Base-by-base conservation (phyloP, 2,113 vertebrate species). In the Alexandromys fortis region DNA sequence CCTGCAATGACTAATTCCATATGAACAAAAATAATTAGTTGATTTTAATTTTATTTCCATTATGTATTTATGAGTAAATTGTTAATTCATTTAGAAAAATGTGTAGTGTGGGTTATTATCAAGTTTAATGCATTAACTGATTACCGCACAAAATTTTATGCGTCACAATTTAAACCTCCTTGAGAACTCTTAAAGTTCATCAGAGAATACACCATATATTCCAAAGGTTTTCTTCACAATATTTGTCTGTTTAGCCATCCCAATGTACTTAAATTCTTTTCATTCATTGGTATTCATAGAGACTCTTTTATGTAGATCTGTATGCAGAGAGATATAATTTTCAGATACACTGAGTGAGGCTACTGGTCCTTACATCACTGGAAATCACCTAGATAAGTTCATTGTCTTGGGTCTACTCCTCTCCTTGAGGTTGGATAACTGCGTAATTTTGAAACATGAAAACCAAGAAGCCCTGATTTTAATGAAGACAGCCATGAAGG, bases 31-130 rank as follows among this genome's bases (percentile, higher is more conserved):
- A 35, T 11, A 87, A n/a, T 90, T 77, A 28, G 49, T 94, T 90
- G 75, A 1, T 26, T 79, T 97, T 92, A 52, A 78, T 90, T 73
- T 95, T 87, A 94, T 94, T 91, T 86, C 65, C 35, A 92, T 83
- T 72, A 90, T 81, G 83, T 90, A 92, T 90, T 94, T 8, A 86
- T 92, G 68, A 94, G 52, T 72, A 77, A 89, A 55, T 94, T 92
- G 85, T 21, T 79, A 86, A 45, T 95, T 97, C 61, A 79, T 93
- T 96, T 68, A 94, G 58, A 86, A 92, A 95, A 52, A 78, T 68
- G 2, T 73, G 21, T 16, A 85, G 75, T 83, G 10, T 91, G 49
- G 7, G 30, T 82, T 47, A 5, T 89, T 72, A 85, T 72, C 70
- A 79, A 75, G 49, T 85, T 90, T 55, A 86, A 90, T 58, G 5